Base-by-base conservation (phyloP, 2,888 invertebrate species). In the Aleiodes alternator region DNA sequence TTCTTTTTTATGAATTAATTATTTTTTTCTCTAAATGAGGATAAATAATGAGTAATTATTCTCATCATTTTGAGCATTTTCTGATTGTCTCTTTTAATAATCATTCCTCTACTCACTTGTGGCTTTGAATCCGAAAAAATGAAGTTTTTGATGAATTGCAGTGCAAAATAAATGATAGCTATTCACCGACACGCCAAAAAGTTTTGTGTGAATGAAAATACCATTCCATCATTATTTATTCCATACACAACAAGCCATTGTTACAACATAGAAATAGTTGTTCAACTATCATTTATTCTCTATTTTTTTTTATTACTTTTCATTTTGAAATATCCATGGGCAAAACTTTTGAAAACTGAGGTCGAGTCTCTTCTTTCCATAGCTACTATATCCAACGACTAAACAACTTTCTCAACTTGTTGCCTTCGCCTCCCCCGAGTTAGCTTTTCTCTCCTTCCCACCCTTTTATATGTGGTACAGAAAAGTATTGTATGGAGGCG, bases 361-460 rank as follows among this genome's bases (percentile, higher is more conserved):
- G 51, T 68, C 51, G 51, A 8, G 29, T 7, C 31, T 64, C 34
- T 29, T 55, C 43, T 66, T 55, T 43, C 50, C 31, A 31, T 68
- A 12, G n/a, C 34, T 43, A 43, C 43, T 43, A 43, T 43, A 43
- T 43, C 14, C 57, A n/a, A 53, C 75, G 78, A 79, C 81, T 79
- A 79, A 83, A 83, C 81, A 85, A 84, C 83, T 85, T 84, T 84
- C 79, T 72, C 81, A 84, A 85, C 85, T 85, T 84, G 84, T 85
- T 84, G 85, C 84, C 84, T 77, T 43, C 11, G 43, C 51, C 70
- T 71, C 51, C 16, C 31, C 8, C 38, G 14, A 73, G 69, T 69
- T 59, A 73, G 51, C 50, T 69, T 64, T 31, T 38, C 11, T 29
- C 16, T 76, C 11, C 56, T n/a, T 69, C 59, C 56, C 70, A 53